A percentile compares a stretch with the other conserved stretches of the same genome.
These are phyloP conservation scores for Latrodectus geometricus DNA, from an alignment of 1,140 invertebrate species.

Conservation along the genomic window DNA sequence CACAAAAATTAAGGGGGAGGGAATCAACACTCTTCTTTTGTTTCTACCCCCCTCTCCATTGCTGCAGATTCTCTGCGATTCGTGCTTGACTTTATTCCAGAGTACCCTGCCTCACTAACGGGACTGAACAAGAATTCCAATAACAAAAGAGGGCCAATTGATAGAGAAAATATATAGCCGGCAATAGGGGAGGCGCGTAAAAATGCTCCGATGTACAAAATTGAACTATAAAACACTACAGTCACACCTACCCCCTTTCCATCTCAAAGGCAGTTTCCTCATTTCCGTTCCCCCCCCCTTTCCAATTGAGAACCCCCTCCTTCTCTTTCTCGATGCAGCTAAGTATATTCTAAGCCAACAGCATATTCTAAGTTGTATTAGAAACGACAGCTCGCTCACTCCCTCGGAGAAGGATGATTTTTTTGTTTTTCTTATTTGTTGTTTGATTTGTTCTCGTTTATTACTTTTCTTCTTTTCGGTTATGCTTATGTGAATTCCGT, in stretches of 20 bases:
- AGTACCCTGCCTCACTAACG: constrained; percentile 36
- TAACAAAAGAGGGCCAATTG: constrained; percentile 60
- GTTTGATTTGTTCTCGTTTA: too few species aligned
- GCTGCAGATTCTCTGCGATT: constrained; percentile 45
- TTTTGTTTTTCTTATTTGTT: background rate
- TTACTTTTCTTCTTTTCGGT: too few species aligned
- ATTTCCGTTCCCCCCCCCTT: background rate
- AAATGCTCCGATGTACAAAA: constrained; percentile 60
- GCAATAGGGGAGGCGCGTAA: constrained; percentile 54
- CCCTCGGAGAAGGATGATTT: background rate
- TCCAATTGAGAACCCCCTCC: constrained; percentile 1
- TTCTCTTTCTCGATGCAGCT: background rate
- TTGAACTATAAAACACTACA: constrained; percentile 62
- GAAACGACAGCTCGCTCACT: constrained; percentile 20
- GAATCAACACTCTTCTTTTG: background rate
- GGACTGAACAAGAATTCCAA: constrained; percentile 55
- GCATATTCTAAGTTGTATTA: constrained; percentile 47
- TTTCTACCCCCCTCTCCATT: constrained; percentile 8
- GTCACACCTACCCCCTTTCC: constrained; percentile 41
- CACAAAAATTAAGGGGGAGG: background rate
- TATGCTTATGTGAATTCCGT: too few species aligned
- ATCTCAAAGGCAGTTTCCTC: constrained; percentile 18
- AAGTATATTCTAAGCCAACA: background rate
- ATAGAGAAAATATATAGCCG: constrained; percentile 57
- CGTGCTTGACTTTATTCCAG: constrained; percentile 53